phyloP scores from a whole-genome alignment of 2,113 vertebrate genomes.

The Zingel zingel region DNA sequence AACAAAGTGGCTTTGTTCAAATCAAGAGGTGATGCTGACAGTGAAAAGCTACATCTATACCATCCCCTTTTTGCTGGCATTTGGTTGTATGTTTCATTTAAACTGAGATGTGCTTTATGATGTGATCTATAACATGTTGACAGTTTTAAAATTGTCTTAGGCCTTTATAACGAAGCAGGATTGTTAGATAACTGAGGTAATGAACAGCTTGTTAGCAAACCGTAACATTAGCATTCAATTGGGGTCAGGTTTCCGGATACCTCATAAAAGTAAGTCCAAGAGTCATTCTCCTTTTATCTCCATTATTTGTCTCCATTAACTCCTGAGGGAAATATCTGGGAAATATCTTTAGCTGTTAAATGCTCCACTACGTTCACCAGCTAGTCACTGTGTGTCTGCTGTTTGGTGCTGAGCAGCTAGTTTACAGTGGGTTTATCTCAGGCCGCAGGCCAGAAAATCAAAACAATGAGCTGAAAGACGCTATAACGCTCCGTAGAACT shows the following conservation, averaged over 20 bases:
- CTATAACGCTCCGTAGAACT: not conserved
- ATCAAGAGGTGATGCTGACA: slow-evolving; percentile 1
- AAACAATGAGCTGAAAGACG: too few relatives aligned
- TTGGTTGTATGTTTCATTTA: not conserved
- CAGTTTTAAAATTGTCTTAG: not conserved
- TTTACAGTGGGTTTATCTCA: not conserved
- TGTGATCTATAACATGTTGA: not conserved
- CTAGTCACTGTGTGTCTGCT: not conserved
- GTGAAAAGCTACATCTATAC: slow-evolving; percentile 1
- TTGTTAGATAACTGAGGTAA: not conserved
- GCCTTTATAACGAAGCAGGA: slow-evolving; percentile 16
- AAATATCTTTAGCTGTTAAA: not conserved
- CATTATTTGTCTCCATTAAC: not conserved
- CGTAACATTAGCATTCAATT: not conserved
- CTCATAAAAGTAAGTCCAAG: not conserved
- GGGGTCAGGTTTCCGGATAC: not conserved
- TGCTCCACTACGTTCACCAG: not conserved
- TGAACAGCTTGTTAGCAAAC: not conserved
- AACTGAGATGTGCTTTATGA: not conserved
- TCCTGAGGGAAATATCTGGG: not conserved
- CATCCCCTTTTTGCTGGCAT: not conserved
- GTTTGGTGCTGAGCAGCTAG: not conserved
- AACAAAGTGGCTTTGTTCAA: slow-evolving; percentile 17
- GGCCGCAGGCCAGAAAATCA: not conserved
- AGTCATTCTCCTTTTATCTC: not conserved